These are phyloP conservation scores for Chiloscyllium punctatum DNA, from an alignment of 2,797 vertebrate species.

Conservation along the genomic window DNA sequence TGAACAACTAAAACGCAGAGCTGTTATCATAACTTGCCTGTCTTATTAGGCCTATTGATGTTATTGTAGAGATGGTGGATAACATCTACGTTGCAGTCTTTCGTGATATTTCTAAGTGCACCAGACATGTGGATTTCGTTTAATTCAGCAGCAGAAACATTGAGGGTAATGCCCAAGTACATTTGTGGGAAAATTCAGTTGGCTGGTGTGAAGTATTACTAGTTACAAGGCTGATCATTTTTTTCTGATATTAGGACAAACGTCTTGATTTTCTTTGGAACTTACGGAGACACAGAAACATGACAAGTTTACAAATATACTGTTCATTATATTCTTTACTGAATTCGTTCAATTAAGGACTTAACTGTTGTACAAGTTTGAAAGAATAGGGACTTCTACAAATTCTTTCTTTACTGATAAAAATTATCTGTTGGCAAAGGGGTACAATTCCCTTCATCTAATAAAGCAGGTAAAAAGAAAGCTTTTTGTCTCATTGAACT, in stretches of 20 bases:
- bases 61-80: not conserved
- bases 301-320: not conserved
- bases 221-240: not conserved
- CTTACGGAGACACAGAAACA: too few relatives aligned
- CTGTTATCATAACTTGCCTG: not conserved
- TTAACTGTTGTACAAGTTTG: not conserved
- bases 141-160: not conserved
- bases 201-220: not conserved
- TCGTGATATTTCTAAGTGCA: not conserved
- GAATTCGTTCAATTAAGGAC: not conserved
- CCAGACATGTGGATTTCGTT: not conserved
- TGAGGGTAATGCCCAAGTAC: not conserved
- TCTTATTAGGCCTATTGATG: not conserved
- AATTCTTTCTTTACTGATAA: not conserved
- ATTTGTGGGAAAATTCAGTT: not conserved
- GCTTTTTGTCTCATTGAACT: not conserved
- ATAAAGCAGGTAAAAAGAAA: not conserved
- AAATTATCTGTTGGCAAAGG: not conserved
- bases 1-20: not conserved
- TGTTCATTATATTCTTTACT: not conserved
- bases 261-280: too few relatives aligned
- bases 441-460: not conserved
- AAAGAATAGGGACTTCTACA: not conserved
- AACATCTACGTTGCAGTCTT: not conserved
- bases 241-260: too few relatives aligned